phyloP scores from a whole-genome alignment of 1,140 invertebrate species.

The Atta cephalotes region DNA sequence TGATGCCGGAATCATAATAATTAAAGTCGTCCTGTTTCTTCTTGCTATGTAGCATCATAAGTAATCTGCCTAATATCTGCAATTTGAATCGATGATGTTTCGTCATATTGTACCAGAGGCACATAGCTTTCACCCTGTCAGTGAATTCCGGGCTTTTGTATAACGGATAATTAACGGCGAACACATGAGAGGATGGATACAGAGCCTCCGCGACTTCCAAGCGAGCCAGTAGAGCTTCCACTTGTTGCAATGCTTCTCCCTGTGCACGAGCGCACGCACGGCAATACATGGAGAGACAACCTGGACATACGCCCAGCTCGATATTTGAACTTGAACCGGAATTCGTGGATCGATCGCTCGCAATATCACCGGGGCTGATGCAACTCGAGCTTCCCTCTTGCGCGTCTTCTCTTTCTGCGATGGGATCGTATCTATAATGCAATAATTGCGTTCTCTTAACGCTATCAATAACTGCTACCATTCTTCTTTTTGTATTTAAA shows the following conservation, averaged over 20 bases:
- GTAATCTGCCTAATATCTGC: slow-evolving; percentile 91
- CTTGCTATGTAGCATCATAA: slow-evolving; percentile 86
- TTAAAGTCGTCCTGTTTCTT: slow-evolving; percentile 78
- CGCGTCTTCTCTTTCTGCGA: neutral
- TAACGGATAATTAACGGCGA: slow-evolving; percentile 90
- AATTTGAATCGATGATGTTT: slow-evolving; percentile 93
- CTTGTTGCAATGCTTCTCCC: slow-evolving; percentile 90
- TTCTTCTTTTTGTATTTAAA: neutral
- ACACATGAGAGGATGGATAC: slow-evolving; percentile 94
- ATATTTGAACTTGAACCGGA: slow-evolving; percentile 76
- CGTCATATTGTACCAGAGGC: slow-evolving; percentile 96
- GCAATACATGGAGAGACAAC: slow-evolving; percentile 91
- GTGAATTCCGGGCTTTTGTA: slow-evolving; percentile 90
- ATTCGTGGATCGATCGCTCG: slow-evolving; percentile 53
- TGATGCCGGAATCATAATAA: slow-evolving; percentile 81
- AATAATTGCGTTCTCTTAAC: slow-evolving; percentile 10
- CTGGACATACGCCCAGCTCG: slow-evolving; percentile 79
- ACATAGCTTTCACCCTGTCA: slow-evolving; percentile 91
- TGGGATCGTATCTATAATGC: slow-evolving; percentile 76
- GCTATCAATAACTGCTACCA: neutral
- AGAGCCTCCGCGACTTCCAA: slow-evolving; percentile 92
- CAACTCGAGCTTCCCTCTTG: slow-evolving; percentile 52
- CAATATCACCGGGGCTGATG: slow-evolving; percentile 62
- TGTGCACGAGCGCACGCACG: slow-evolving; percentile 89
- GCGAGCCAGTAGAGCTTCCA: slow-evolving; percentile 90